These are phyloP conservation scores for Haemorhous mexicanus DNA, from an alignment of 2,113 vertebrate genomes.

Conservation along the genomic window DNA sequence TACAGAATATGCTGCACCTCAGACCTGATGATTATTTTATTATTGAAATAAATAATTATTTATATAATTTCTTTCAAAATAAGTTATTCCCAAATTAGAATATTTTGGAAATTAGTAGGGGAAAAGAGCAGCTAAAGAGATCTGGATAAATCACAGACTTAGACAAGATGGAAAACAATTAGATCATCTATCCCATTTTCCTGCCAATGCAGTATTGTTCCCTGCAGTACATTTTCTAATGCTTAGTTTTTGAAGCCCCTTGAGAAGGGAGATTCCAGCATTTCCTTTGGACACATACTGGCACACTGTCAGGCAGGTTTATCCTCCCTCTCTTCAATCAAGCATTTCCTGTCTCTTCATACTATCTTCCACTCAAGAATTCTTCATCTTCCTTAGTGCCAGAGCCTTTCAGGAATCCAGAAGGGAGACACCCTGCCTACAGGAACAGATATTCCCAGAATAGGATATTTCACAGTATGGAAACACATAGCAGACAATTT, in stretches of 20 bases:
- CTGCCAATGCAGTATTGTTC: conserved; percentile 13
- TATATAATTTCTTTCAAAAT: neutral
- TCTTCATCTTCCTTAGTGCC: neutral
- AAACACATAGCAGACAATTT: neutral
- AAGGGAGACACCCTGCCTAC: neutral
- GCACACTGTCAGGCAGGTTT: neutral
- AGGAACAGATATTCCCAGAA: neutral
- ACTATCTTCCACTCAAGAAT: neutral
- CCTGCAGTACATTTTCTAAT: conserved; percentile 23
- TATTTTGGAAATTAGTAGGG: neutral
- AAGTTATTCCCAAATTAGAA: neutral
- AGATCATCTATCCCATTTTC: conserved; percentile 24
- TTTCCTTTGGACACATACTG: conserved; percentile 15
- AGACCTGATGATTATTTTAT: neutral
- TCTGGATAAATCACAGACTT: conserved; percentile 1
- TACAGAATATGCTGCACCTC: conserved; percentile 1
- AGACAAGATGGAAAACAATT: conserved; percentile 37
- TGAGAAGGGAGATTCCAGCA: neutral
- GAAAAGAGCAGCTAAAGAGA: neutral
- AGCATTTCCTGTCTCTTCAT: neutral
- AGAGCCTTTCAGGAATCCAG: neutral
- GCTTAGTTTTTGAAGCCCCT: conserved; percentile 5
- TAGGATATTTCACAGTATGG: neutral
- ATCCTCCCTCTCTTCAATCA: neutral
- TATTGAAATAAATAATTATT: neutral